phyloP scores from a whole-genome alignment of 2,113 vertebrate genomes.

The Paraplagusia blochii region DNA sequence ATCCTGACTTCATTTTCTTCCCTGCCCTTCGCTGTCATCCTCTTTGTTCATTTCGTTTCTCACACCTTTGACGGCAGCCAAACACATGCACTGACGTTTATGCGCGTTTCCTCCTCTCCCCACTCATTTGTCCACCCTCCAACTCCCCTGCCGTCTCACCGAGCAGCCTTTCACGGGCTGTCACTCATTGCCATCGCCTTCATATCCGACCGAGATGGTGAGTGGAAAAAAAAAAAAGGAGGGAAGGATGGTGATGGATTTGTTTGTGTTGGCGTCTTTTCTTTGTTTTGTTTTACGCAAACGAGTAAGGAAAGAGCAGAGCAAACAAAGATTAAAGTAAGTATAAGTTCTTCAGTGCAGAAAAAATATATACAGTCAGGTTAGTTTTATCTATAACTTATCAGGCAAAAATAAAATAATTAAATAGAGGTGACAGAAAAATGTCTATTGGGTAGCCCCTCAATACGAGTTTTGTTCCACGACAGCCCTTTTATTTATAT shows the following conservation, averaged over 20 bases:
- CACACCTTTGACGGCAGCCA: constrained; percentile 37
- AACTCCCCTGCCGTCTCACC: constrained; percentile 5
- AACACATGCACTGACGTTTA: constrained; percentile 18
- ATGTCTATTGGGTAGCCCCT: too few species aligned
- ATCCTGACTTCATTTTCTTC: constrained; percentile 53
- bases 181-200: constrained; percentile 48
- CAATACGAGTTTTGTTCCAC: too few species aligned
- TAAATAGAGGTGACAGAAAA: too few species aligned
- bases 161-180: constrained; percentile 38
- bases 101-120: constrained; percentile 11
- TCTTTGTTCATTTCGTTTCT: constrained; percentile 22
- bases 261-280: constrained; percentile 31
- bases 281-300: neutral
- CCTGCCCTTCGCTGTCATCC: constrained; percentile 15
- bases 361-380: too few species aligned
- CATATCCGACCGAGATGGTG: constrained; percentile 37
- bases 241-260: constrained; percentile 40
- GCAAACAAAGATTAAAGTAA: constrained; percentile 7
- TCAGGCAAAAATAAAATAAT: too few species aligned
- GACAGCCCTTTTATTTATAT: too few species aligned
- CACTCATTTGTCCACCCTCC: neutral
- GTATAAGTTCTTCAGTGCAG: too few species aligned
- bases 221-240: constrained; percentile 20
- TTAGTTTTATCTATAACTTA: too few species aligned
- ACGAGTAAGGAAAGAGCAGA: constrained; percentile 20